phyloP scores from a whole-genome alignment of 2,888 invertebrate species.

The Piscicola geometra region DNA sequence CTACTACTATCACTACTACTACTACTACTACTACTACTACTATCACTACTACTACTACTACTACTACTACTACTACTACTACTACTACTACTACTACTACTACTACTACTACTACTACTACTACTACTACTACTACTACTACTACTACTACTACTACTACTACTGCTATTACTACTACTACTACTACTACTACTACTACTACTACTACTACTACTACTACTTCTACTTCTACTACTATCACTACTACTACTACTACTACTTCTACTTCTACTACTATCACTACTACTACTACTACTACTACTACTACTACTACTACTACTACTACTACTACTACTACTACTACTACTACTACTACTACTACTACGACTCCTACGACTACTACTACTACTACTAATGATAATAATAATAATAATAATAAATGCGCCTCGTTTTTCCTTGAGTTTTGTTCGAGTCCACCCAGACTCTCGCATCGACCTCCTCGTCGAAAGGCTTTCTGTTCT shows the following conservation, averaged over 20 bases:
- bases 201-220: conserved; percentile 9
- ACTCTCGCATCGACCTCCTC: no score
- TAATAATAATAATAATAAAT: conserved; percentile 14
- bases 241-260: conserved; percentile 9
- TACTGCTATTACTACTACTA: conserved; percentile 3
- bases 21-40: background rate
- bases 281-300: conserved; percentile 9
- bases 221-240: background rate
- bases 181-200: conserved; percentile 9
- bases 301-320: conserved; percentile 9
- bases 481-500: no score
- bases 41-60: background rate
- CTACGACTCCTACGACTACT: no score
- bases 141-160: conserved; percentile 6
- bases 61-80: background rate
- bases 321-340: conserved; percentile 9
- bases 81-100: background rate
- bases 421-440: no score
- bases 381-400: no score
- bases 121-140: conserved; percentile 6
- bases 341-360: no score
- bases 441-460: no score
- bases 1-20: background rate
- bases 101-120: background rate
- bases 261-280: background rate